Evolutionary conservation across 1,140 invertebrate genomes (phyloP), one percentile per base, ranked within the genome.

Genomic region (Eumeta japonica): DNA sequence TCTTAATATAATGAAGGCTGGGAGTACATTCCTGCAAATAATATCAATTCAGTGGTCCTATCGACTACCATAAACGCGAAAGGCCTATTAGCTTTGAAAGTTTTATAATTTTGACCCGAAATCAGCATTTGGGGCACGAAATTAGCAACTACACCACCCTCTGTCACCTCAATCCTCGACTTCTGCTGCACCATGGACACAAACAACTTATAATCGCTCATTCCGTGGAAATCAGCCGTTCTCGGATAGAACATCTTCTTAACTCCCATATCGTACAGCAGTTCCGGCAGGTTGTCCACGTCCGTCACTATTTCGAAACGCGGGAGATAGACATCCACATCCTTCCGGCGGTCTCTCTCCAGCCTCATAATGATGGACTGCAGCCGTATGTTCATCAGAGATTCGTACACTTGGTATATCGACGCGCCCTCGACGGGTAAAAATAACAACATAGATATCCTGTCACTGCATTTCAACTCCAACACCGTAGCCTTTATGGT

Each of bases 151-250:
- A 81, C 85, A 3, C 87, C 87, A 50, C 85, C 78, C 57, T 89
- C 87, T 33, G 83, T 83, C 1, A 89, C 81, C 48, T 86, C 80
- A 43, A 90, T 82, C 49, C 80, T 79, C 3, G 84, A 81, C 55
- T 87, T 86, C 52, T 89, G 87, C 11, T 87, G 50, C 3, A 66
- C 67, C 58, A 50, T 75, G 46, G 48, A 85, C 57, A 74, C 62
- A 59, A 45, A 82, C 34, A 79, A 17, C 13, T 55, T 46, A 39
- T 77, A 48, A 4, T 76, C 53, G 9, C 79, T 62, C 13, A 87
- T 81, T n/a, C 77, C 74, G n/a, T 80, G 67, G 19, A 90, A 77
- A 41, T 84, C 77, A 1, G 85, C 82, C 18, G 39, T 55, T 0
- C 46, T 16, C 5, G 38, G 30, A 15, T 71, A 59, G 55, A 90